phyloP scores from a whole-genome alignment of 2,888 invertebrate genomes.

The Trachelus tabidus region DNA sequence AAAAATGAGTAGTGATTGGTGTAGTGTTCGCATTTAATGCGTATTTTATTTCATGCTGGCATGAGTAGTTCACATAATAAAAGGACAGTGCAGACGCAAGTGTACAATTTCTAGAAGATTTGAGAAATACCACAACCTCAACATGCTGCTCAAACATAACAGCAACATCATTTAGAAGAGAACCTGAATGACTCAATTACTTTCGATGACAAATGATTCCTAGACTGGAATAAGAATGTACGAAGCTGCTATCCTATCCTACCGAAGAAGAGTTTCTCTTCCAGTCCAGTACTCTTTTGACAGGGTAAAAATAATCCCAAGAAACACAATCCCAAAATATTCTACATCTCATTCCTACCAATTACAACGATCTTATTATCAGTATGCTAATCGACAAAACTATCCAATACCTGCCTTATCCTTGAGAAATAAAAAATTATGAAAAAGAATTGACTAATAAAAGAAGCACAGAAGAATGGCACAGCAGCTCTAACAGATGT shows the following conservation, averaged over 20 bases:
- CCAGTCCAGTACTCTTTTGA: not conserved
- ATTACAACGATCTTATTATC: not conserved
- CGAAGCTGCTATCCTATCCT: not conserved
- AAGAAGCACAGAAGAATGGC: not conserved
- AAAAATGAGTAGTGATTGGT: not conserved
- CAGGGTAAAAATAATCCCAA: conserved; percentile 29
- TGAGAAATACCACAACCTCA: not conserved
- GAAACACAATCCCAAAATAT: not conserved
- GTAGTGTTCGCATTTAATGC: not conserved
- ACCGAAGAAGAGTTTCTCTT: not conserved
- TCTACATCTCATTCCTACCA: not conserved
- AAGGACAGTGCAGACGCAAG: not conserved
- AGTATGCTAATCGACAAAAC: not conserved
- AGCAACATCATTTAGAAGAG: not conserved
- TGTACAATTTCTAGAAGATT: not conserved
- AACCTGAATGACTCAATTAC: not conserved
- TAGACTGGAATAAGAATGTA: not conserved
- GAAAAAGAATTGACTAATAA: not conserved
- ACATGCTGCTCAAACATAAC: not conserved
- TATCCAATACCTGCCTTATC: not conserved
- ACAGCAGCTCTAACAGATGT: not conserved
- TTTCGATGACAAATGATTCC: not conserved
- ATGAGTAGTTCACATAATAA: not conserved
- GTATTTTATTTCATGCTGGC: not conserved
- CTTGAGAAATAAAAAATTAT: not conserved